These are phyloP conservation scores for Alethe diademata DNA, from an alignment of 2,113 vertebrate species.

Conservation along the genomic window DNA sequence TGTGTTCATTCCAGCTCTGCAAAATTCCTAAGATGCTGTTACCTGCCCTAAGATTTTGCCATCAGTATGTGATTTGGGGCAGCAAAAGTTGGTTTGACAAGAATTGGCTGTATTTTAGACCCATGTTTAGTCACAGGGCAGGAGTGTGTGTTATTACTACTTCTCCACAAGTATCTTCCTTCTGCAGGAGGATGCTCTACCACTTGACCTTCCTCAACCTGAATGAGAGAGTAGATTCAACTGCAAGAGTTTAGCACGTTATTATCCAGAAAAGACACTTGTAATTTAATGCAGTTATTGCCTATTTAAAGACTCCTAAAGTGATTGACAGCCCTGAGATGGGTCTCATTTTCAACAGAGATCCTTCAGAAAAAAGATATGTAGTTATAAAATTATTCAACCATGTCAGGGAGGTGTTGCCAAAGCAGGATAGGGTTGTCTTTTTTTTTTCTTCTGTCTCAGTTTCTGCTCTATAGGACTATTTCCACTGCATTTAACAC, in stretches of 20 bases:
- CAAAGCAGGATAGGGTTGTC: background rate
- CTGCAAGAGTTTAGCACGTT: background rate
- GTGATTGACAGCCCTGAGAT: background rate
- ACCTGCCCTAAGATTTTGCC: background rate
- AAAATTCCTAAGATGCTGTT: background rate
- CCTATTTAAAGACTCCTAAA: background rate
- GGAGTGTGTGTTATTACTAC: background rate
- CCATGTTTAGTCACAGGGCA: background rate
- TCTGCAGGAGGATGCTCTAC: background rate
- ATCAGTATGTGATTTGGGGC: background rate
- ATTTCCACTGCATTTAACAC: background rate
- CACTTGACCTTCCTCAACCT: background rate
- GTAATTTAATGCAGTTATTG: background rate
- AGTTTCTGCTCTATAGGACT: background rate
- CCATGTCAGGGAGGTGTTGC: background rate
- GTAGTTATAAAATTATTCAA: background rate
- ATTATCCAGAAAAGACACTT: background rate
- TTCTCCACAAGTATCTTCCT: background rate
- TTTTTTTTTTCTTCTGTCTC: background rate
- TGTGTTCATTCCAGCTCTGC: no score
- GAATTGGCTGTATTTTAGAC: background rate
- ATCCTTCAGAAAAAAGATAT: background rate
- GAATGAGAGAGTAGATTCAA: background rate
- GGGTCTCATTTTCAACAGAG: background rate
- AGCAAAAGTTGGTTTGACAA: background rate